Conservation (phyloP, 2,113 vertebrate genomes). For the Semnornis frantzii region DNA sequence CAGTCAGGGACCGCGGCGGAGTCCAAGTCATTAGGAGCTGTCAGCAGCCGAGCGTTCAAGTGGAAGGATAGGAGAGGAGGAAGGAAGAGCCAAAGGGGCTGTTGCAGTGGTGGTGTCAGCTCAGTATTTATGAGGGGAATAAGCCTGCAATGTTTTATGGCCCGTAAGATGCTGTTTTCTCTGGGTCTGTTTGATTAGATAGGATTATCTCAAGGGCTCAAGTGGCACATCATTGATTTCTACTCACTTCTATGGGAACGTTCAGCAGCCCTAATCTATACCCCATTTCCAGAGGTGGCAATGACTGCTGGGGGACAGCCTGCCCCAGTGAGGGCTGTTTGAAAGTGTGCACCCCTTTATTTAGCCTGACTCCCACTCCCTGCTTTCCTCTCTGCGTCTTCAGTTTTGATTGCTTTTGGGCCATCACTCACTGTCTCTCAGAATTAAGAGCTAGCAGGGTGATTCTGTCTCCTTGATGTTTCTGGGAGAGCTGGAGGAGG, state of each 20-base stretch:
- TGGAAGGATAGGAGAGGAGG: slow-evolving; percentile 43
- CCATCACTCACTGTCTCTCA: background rate
- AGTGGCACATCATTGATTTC: slow-evolving; percentile 49
- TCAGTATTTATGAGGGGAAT: slow-evolving; percentile 55
- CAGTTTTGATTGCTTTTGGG: background rate
- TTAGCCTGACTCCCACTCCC: background rate
- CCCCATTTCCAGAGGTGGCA: background rate
- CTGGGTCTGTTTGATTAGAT: slow-evolving; percentile 61
- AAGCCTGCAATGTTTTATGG: slow-evolving; percentile 62
- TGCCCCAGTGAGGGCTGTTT: background rate
- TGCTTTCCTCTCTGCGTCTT: background rate
- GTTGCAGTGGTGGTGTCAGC: slow-evolving; percentile 34
- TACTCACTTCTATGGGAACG: background rate
- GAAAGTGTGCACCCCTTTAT: background rate
- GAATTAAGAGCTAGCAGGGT: slow-evolving; percentile 3
- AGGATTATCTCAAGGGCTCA: slow-evolving; percentile 53
- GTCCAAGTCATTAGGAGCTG: slow-evolving; percentile 62
- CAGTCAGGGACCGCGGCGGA: background rate
- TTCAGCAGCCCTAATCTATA: slow-evolving; percentile 16
- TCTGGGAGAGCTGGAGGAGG: background rate
- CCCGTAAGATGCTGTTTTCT: slow-evolving; percentile 48
- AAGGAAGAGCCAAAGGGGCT: slow-evolving; percentile 62
- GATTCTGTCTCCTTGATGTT: slow-evolving; percentile 20
- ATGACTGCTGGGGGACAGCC: background rate
- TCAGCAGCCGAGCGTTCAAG: slow-evolving; percentile 50